Conservation (phyloP, 1,140 invertebrate genomes). For the Octopus sinensis region DNA sequence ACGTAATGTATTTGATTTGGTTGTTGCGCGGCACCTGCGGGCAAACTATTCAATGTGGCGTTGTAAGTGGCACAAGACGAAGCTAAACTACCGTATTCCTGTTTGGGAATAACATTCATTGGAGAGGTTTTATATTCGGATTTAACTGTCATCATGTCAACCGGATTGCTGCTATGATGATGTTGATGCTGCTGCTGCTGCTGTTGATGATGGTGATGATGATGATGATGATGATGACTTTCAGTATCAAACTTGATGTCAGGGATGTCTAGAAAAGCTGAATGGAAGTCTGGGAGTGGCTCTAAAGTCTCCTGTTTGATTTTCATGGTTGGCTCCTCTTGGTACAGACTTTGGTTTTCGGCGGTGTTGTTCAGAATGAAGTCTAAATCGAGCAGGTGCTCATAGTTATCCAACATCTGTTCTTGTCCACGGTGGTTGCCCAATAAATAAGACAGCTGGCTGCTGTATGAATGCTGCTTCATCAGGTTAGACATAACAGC, state of each 20-base stretch:
- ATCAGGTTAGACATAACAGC: neutral
- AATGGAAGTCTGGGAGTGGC: slow-evolving; percentile 49
- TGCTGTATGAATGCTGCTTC: neutral
- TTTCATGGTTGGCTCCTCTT: slow-evolving; percentile 39
- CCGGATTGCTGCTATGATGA: slow-evolving; percentile 10
- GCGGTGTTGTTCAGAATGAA: slow-evolving; percentile 53
- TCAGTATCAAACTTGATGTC: slow-evolving; percentile 49
- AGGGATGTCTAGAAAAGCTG: slow-evolving; percentile 53
- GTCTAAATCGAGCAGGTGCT: slow-evolving; percentile 53
- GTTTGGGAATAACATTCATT: slow-evolving; percentile 35
- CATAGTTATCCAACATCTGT: slow-evolving; percentile 32
- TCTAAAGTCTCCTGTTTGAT: slow-evolving; percentile 41
- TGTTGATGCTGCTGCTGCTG: neutral
- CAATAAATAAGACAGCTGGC: neutral
- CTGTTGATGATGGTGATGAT: slow-evolving; percentile 1
- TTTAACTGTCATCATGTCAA: slow-evolving; percentile 32
- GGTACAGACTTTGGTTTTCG: slow-evolving; percentile 34
- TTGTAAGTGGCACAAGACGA: slow-evolving; percentile 42
- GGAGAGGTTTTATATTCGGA: slow-evolving; percentile 31
- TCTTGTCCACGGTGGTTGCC: neutral
- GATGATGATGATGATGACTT: slow-evolving; percentile 7
- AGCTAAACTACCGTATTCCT: slow-evolving; percentile 32
- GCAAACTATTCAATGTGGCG: slow-evolving; percentile 35
- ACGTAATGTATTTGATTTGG: slow-evolving; percentile 35
- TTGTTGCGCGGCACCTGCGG: slow-evolving; percentile 29